Evolutionary conservation across 2,888 invertebrate genomes (phyloP).

Genomic region (Melinopterus prodromus): DNA sequence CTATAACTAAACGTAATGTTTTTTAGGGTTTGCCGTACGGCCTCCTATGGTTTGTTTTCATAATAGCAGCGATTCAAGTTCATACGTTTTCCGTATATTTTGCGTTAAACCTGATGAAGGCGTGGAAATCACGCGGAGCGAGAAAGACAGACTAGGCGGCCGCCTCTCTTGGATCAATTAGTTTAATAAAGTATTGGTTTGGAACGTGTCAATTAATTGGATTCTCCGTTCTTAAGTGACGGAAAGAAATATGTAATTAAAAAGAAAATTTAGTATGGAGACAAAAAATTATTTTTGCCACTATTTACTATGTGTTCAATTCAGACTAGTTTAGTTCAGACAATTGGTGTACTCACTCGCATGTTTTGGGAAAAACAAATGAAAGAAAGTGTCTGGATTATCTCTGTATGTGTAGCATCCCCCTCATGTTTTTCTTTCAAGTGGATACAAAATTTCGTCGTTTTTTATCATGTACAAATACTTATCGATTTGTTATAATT

Average conservation of each 20-base stretch:
- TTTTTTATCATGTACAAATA: background rate
- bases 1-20: conserved; percentile 22
- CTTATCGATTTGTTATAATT: background rate
- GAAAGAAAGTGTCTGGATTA: background rate
- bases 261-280: background rate
- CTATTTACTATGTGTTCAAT: conserved; percentile 18
- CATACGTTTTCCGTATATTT: conserved; percentile 88
- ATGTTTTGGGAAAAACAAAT: background rate
- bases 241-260: background rate
- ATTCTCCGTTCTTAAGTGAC: conserved; percentile 14
- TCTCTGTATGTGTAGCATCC: background rate
- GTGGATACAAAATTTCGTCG: conserved; percentile 6
- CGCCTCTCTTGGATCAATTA: background rate
- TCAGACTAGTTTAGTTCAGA: conserved; percentile 19
- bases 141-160: conserved; percentile 71
- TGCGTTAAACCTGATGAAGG: conserved; percentile 80
- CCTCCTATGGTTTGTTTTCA: conserved; percentile 91
- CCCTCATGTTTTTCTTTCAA: background rate
- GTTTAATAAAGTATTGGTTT: conserved; percentile 15
- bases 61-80: conserved; percentile 86
- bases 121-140: conserved; percentile 82
- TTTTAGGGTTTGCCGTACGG: conserved; percentile 89
- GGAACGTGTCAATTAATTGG: conserved; percentile 31
- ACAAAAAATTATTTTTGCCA: background rate
- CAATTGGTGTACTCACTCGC: background rate